A percentile compares a stretch with the other conserved stretches of the same genome.
These are phyloP conservation scores for Gallinago undulata DNA, from an alignment of 2,113 vertebrate species.

Conservation along the genomic window DNA sequence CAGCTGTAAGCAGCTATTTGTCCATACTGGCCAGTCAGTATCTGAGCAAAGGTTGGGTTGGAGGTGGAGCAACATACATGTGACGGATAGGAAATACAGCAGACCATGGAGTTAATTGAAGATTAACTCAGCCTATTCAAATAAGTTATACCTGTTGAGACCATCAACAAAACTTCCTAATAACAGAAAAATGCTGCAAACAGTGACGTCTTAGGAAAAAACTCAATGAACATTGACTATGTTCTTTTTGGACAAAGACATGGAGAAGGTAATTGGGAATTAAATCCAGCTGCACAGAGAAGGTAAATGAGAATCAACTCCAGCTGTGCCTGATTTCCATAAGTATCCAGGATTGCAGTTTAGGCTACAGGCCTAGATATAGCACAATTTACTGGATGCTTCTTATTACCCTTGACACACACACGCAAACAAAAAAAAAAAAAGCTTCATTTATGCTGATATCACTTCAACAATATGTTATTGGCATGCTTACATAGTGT, in stretches of 20 bases:
- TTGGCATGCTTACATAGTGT: background rate
- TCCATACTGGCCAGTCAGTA: background rate
- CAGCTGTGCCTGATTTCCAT: slow-evolving; percentile 2
- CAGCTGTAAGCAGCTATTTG: background rate
- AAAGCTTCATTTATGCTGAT: background rate
- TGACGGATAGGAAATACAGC: background rate
- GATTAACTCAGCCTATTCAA: background rate
- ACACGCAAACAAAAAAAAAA: background rate
- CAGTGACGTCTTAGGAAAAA: background rate
- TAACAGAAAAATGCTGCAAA: background rate
- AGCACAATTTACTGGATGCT: background rate
- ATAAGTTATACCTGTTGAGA: background rate
- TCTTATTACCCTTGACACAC: background rate
- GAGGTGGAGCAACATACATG: background rate
- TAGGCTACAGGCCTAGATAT: background rate
- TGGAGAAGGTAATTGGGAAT: background rate
- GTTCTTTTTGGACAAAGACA: background rate
- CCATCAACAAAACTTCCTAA: background rate
- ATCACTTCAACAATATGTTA: background rate
- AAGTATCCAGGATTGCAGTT: background rate
- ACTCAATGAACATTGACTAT: background rate
- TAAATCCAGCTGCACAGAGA: background rate
- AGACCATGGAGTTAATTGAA: background rate
- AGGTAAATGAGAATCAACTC: background rate
- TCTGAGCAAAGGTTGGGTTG: background rate